Conservation (phyloP, 2,113 vertebrate species). For the Chrysochloris asiatica region DNA sequence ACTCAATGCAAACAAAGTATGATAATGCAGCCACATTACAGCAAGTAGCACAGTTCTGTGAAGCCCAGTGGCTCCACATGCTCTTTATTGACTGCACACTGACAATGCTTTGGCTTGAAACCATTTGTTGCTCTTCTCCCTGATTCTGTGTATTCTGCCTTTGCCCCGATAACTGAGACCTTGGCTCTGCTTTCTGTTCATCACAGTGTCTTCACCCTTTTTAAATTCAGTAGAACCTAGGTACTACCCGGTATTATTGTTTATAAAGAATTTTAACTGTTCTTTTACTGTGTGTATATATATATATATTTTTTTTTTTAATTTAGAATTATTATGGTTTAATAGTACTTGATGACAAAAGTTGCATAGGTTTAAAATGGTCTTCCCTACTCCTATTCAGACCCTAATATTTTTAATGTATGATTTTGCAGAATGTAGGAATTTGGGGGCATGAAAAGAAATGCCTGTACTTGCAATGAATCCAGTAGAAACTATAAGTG, state of each 20-base stretch:
- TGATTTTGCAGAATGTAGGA: slow-evolving; percentile 5
- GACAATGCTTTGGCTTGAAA: neutral
- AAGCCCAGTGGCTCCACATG: fast-evolving
- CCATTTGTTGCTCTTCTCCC: neutral
- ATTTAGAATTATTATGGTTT: neutral
- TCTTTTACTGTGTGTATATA: neutral
- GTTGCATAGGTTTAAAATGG: neutral
- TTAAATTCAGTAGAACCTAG: neutral
- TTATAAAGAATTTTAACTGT: neutral
- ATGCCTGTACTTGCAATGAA: neutral
- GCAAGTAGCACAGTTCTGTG: fast-evolving
- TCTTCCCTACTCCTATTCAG: neutral
- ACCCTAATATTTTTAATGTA: neutral
- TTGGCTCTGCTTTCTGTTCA: neutral
- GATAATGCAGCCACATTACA: fast-evolving
- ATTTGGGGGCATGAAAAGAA: slow-evolving; percentile 7
- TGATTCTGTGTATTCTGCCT: neutral
- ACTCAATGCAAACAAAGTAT: neutral
- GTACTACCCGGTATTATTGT: neutral
- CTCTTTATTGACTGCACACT: neutral
- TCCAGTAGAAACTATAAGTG: neutral
- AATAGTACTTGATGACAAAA: neutral
- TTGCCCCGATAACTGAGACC: neutral
- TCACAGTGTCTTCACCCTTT: neutral
- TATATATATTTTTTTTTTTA: neutral